Base-by-base conservation (phyloP, 2,113 vertebrate genomes). In the Coryphaenoides rupestris region DNA sequence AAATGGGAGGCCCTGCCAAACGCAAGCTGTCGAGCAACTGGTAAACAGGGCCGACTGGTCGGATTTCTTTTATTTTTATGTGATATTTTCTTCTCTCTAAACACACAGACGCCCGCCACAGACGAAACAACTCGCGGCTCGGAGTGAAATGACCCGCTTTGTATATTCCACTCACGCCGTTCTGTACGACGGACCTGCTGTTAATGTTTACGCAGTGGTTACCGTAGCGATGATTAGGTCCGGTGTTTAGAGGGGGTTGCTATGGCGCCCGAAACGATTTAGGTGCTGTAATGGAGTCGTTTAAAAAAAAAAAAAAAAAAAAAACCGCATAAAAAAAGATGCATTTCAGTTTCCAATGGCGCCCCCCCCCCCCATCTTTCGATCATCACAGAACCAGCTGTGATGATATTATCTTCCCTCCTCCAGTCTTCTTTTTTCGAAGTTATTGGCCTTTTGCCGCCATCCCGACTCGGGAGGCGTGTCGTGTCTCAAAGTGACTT, bases 371-470 rank as follows among this genome's bases (percentile, higher is more conserved):
- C n/a, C 2, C 21, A 67, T 74, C 21, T 66, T 53, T 12, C 46
- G 1, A 22, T 50, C n/a, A 55, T 68, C 49, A 64, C 21, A 33
- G 53, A 26, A 65, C 53, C 67, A 68, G 54, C 63, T 68, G 65
- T 75, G 71, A 81, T 56, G 73, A 66, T 53, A n/a, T n/a, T n/a
- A n/a, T n/a, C n/a, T n/a, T n/a, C 17, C n/a, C n/a, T n/a, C 66
- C 55, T 15, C n/a, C n/a, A n/a, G n/a, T n/a, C n/a, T n/a, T n/a
- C n/a, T n/a, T n/a, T n/a, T n/a, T n/a, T n/a, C n/a, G n/a, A n/a
- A n/a, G 64, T 78, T 78, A 70, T 80, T 79, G 76, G 22, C 53
- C 28, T 76, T 86, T 75, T 78, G 65, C 79, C 67, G 75, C 72
- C 55, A n/a, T n/a, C n/a, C n/a, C n/a, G n/a, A n/a, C n/a, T n/a